A percentile compares a stretch with the other conserved stretches of the same genome.
Conservation (phyloP, 2,797 vertebrate genomes). For the Anolis apletophallus region DNA sequence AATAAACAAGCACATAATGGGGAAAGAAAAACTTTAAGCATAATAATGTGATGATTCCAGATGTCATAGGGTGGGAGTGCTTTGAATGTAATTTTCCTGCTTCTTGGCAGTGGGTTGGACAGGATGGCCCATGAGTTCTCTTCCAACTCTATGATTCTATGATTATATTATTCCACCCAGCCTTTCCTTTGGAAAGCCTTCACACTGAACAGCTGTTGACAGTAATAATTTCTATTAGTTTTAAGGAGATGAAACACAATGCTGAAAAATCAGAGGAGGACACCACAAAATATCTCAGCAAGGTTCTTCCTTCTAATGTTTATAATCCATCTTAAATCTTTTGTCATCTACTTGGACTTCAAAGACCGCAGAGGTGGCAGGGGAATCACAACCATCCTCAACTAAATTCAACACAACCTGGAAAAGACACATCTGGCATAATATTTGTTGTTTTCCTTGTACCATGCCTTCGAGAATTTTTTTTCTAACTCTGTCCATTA, state of each 20-base stretch:
- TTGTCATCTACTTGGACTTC: constrained; percentile 63
- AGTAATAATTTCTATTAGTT: constrained; percentile 17
- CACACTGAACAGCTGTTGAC: constrained; percentile 18
- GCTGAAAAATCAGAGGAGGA: constrained; percentile 29
- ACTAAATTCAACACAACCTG: constrained; percentile 66
- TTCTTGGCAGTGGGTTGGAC: no score
- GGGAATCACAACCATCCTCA: constrained; percentile 57
- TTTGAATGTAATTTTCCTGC: no score
- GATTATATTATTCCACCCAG: no score
- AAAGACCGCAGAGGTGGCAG: constrained; percentile 28
- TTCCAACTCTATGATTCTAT: no score
- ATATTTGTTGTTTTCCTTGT: constrained; percentile 61
- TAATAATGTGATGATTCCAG: constrained; percentile 12
- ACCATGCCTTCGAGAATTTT: constrained; percentile 59
- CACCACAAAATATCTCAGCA: background rate
- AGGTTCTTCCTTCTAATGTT: constrained; percentile 50
- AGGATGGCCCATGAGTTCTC: no score
- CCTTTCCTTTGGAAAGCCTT: background rate
- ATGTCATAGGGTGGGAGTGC: background rate
- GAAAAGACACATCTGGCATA: constrained; percentile 65
- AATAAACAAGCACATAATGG: background rate
- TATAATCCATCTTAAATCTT: constrained; percentile 63
- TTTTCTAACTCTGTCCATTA: constrained; percentile 56
- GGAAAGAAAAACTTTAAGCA: background rate
- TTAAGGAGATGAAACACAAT: constrained; percentile 16